phyloP scores from a whole-genome alignment of 2,113 vertebrate genomes.

The Abramis brama region DNA sequence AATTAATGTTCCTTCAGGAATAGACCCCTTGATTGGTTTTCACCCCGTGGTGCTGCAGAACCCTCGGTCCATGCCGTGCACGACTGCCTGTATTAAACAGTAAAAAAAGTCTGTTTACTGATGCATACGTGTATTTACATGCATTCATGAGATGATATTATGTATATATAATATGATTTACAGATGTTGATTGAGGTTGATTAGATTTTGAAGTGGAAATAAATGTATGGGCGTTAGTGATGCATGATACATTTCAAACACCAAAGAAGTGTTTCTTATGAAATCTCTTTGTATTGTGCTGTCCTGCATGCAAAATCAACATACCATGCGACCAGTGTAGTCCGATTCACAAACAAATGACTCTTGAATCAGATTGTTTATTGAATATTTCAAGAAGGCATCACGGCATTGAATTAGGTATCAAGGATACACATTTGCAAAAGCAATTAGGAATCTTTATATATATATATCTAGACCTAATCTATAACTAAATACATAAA shows the following conservation, averaged over 20 bases:
- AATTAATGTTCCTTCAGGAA: conserved; percentile 82
- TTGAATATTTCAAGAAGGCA: background rate
- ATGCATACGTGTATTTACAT: conserved; percentile 71
- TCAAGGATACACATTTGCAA: background rate
- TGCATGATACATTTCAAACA: background rate
- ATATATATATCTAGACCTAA: too few species aligned
- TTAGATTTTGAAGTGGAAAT: conserved; percentile 10
- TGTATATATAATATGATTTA: conserved; percentile 46
- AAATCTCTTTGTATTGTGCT: background rate
- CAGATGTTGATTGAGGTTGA: conserved; percentile 12
- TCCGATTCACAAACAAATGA: background rate
- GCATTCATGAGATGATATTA: conserved; percentile 65
- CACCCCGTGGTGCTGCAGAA: conserved; percentile 60
- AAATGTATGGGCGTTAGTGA: background rate
- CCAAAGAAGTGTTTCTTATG: background rate
- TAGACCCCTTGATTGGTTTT: conserved; percentile 75
- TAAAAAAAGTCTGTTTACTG: conserved; percentile 73
- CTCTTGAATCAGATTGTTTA: background rate
- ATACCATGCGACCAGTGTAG: background rate
- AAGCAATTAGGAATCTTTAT: too few species aligned
- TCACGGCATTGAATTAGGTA: background rate
- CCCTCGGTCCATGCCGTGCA: conserved; percentile 49
- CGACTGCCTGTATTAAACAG: conserved; percentile 69
- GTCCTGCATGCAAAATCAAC: background rate
- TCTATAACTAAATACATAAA: too few species aligned